Evolutionary conservation across 2,797 vertebrate genomes (phyloP).

Genomic region (Oryzias dopingdopingensis): DNA sequence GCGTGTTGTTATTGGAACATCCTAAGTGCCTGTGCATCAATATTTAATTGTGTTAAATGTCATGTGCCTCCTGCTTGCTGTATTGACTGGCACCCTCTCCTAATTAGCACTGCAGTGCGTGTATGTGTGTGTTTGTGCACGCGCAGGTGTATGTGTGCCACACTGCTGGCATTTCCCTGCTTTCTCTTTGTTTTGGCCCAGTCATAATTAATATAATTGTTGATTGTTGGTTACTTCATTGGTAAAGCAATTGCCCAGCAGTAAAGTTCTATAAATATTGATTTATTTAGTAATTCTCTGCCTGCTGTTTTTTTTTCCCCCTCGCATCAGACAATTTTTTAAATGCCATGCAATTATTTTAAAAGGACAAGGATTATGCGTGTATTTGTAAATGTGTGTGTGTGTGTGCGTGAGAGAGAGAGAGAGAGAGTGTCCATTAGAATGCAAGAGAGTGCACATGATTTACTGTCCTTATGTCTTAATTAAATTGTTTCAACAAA

Average conservation of each 20-base stretch:
- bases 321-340: slow-evolving; percentile 42
- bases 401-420: slow-evolving; percentile 1
- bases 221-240: slow-evolving; percentile 53
- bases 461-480: slow-evolving; percentile 95
- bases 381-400: slow-evolving; percentile 15
- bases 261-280: slow-evolving; percentile 61
- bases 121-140: slow-evolving; percentile 18
- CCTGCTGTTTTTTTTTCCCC: slow-evolving; percentile 31
- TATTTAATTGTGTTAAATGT: slow-evolving; percentile 79
- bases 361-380: slow-evolving; percentile 47
- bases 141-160: slow-evolving; percentile 22
- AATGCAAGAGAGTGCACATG: slow-evolving; percentile 87
- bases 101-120: slow-evolving; percentile 45
- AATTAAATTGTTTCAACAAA: slow-evolving; percentile 97
- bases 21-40: slow-evolving; percentile 64
- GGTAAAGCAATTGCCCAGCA: slow-evolving; percentile 49
- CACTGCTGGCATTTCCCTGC: slow-evolving; percentile 42
- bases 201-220: slow-evolving; percentile 56
- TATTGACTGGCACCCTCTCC: slow-evolving; percentile 60
- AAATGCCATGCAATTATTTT: slow-evolving; percentile 67
- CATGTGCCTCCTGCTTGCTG: slow-evolving; percentile 65
- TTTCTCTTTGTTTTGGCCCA: slow-evolving; percentile 55
- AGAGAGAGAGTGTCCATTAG: slow-evolving; percentile 21
- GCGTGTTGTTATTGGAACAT: background rate
- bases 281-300: slow-evolving; percentile 47